A percentile compares a stretch with the other conserved stretches of the same genome.
Evolutionary conservation across 2,113 vertebrate genomes (phyloP).

Genomic region (Neolamprologus modestus): DNA sequence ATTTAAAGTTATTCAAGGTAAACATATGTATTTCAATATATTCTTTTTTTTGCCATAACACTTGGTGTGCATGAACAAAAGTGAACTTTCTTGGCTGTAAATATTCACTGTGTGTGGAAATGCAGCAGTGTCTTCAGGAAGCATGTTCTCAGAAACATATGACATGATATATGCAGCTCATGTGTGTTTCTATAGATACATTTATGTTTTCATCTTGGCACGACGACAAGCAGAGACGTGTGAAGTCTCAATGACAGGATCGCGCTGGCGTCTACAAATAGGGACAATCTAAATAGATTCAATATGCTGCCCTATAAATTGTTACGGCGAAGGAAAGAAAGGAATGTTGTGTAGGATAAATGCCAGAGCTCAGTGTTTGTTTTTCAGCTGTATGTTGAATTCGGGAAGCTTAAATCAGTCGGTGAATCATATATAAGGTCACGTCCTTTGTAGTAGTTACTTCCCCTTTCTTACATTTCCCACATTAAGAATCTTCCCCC

Average conservation of each 20-base stretch:
- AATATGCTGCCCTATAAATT: background rate
- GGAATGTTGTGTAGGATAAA: fast-evolving
- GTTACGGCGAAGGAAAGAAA: background rate
- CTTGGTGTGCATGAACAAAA: background rate
- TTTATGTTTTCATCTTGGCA: background rate
- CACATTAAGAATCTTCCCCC: background rate
- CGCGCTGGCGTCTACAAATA: background rate
- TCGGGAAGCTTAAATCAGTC: background rate
- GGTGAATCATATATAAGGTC: background rate
- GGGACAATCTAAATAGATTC: background rate
- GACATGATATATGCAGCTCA: background rate
- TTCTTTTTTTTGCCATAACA: background rate
- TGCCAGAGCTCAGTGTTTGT: background rate
- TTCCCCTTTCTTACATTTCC: background rate
- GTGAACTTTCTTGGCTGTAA: background rate
- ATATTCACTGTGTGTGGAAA: background rate
- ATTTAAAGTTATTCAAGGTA: background rate
- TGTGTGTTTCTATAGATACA: background rate
- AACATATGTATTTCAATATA: fast-evolving
- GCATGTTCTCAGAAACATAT: background rate
- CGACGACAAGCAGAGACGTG: background rate
- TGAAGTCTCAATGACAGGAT: background rate
- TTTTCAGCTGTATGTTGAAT: background rate
- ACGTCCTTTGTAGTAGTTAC: background rate
- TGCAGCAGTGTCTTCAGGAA: background rate